Conservation (phyloP, 2,888 invertebrate species). For the Xestoiulus laeticollis region DNA sequence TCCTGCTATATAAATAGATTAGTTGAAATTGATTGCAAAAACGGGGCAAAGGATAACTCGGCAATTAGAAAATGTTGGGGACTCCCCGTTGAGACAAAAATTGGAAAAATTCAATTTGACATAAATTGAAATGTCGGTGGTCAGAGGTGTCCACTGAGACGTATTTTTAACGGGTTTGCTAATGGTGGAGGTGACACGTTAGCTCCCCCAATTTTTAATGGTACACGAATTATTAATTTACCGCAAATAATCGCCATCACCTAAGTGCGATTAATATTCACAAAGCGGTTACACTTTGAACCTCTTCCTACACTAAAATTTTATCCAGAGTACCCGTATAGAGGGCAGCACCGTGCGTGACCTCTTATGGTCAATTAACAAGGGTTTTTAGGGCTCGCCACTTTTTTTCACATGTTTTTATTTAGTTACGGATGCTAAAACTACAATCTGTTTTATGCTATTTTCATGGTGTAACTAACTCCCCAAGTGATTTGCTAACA, state of each 20-base stretch:
- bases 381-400: background rate
- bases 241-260: slow-evolving; percentile 28
- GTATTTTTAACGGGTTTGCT: background rate
- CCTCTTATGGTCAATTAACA: background rate
- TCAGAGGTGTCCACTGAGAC: slow-evolving; percentile 1
- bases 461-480: background rate
- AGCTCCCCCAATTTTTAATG: slow-evolving; percentile 32
- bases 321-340: background rate
- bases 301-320: background rate
- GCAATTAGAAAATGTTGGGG: background rate
- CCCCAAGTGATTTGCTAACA: background rate
- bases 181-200: slow-evolving; percentile 22
- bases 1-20: background rate
- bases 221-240: slow-evolving; percentile 8
- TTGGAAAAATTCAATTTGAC: slow-evolving; percentile 25
- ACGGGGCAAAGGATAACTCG: background rate
- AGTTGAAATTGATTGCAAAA: background rate
- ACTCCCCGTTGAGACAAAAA: slow-evolving; percentile 3
- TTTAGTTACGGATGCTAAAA: background rate
- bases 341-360: slow-evolving; percentile 28
- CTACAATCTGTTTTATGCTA: background rate
- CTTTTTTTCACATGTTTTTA: background rate
- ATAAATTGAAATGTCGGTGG: slow-evolving; percentile 14
- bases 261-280: slow-evolving; percentile 28
- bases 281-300: background rate